phyloP scores from a whole-genome alignment of 2,888 invertebrate genomes.

The Chrysolina oricalcia region DNA sequence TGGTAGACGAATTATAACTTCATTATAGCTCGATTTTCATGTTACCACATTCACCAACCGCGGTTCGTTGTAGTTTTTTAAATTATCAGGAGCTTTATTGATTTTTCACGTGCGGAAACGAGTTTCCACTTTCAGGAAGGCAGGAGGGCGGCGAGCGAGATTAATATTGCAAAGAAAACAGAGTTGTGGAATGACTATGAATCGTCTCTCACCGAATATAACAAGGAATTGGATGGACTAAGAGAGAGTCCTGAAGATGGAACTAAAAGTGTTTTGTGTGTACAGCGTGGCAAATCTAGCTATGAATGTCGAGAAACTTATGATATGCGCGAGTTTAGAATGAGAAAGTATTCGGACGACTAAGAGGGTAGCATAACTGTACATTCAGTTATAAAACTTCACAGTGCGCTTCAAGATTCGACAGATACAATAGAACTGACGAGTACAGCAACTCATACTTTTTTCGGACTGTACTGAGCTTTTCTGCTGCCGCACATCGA shows the following conservation, averaged over 20 bases:
- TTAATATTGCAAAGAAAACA: background rate
- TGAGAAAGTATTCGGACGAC: too few species aligned
- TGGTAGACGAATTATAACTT: constrained; percentile 18
- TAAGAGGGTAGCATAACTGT: too few species aligned
- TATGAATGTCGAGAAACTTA: too few species aligned
- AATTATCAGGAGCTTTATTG: constrained; percentile 3
- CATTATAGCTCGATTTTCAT: constrained; percentile 21
- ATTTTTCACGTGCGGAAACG: background rate
- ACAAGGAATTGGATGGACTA: background rate
- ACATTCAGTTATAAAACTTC: too few species aligned
- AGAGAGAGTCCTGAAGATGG: background rate
- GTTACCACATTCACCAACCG: constrained; percentile 2
- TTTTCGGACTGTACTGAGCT: too few species aligned
- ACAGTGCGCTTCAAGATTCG: too few species aligned
- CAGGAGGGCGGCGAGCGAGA: background rate
- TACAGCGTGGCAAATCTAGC: too few species aligned
- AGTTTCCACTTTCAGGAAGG: background rate
- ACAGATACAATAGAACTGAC: too few species aligned
- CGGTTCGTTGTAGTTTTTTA: background rate
- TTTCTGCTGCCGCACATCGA: too few species aligned
- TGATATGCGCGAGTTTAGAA: too few species aligned
- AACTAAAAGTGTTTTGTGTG: background rate
- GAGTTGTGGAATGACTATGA: background rate
- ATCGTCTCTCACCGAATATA: background rate
- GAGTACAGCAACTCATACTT: too few species aligned